phyloP scores from a whole-genome alignment of 2,113 vertebrate species.

The Camarhynchus parvulus region DNA sequence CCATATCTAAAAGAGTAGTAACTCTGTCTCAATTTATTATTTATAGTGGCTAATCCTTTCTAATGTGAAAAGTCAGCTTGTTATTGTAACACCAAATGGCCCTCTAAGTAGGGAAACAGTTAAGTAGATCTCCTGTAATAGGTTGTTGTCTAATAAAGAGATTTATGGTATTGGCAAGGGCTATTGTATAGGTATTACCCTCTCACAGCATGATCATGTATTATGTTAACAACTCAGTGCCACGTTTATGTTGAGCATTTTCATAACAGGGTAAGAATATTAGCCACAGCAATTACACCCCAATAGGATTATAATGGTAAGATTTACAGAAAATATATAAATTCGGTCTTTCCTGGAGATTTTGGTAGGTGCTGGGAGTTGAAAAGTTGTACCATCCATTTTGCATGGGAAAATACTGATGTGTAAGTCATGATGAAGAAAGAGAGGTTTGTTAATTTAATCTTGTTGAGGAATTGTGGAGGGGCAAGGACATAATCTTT shows the following conservation, averaged over 20 bases:
- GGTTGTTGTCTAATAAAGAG: conserved; percentile 79
- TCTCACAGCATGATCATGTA: conserved; percentile 75
- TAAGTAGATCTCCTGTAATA: conserved; percentile 74
- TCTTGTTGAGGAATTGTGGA: conserved; percentile 28
- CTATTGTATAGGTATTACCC: conserved; percentile 80
- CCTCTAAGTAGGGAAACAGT: conserved; percentile 74
- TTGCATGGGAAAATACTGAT: conserved; percentile 14
- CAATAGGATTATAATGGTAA: conserved; percentile 82
- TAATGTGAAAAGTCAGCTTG: conserved; percentile 73
- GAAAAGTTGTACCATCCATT: conserved; percentile 27
- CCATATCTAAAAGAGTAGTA: conserved; percentile 46
- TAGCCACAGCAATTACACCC: conserved; percentile 84
- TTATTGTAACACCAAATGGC: conserved; percentile 74
- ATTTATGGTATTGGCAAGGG: conserved; percentile 75
- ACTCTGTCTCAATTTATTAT: conserved; percentile 64
- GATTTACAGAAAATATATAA: conserved; percentile 56
- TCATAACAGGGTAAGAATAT: conserved; percentile 78
- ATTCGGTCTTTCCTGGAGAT: neutral
- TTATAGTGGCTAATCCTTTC: conserved; percentile 76
- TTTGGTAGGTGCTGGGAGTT: conserved; percentile 30
- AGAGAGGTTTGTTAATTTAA: conserved; percentile 36
- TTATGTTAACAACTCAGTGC: conserved; percentile 81
- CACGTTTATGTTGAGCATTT: conserved; percentile 79
- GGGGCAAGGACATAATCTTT: neutral
- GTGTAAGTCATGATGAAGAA: neutral